Evolutionary conservation across 2,888 invertebrate genomes (phyloP).

Genomic region (Drosophila longiperda): DNA sequence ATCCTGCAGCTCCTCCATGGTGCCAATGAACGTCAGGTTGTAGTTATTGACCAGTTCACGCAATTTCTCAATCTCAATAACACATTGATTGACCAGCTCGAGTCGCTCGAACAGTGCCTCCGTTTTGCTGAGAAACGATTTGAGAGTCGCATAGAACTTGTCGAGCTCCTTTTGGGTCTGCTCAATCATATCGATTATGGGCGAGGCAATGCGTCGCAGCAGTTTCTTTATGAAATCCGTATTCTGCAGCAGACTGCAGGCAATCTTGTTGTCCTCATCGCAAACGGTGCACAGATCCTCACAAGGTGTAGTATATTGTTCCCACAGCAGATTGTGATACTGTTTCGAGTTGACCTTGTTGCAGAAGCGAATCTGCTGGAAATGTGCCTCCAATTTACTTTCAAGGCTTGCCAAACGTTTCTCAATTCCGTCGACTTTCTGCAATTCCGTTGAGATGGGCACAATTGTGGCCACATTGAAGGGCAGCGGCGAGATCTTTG

Average conservation of each 20-base stretch:
- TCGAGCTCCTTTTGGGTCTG: slow-evolving; percentile 62
- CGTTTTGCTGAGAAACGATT: slow-evolving; percentile 61
- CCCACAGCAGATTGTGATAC: slow-evolving; percentile 57
- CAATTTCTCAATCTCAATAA: slow-evolving; percentile 71
- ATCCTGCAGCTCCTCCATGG: slow-evolving; percentile 84
- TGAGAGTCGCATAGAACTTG: slow-evolving; percentile 66
- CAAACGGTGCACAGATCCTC: slow-evolving; percentile 81
- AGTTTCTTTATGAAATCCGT: slow-evolving; percentile 80
- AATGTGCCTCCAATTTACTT: slow-evolving; percentile 69
- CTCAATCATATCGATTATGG: slow-evolving; percentile 75
- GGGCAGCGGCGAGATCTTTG: slow-evolving; percentile 71
- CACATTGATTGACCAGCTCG: slow-evolving; percentile 77
- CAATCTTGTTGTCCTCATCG: slow-evolving; percentile 78
- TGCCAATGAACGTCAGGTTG: slow-evolving; percentile 68
- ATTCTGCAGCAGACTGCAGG: slow-evolving; percentile 78
- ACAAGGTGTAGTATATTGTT: slow-evolving; percentile 59
- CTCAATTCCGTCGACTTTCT: slow-evolving; percentile 65
- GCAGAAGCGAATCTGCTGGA: slow-evolving; percentile 63
- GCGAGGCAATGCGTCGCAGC: slow-evolving; percentile 73
- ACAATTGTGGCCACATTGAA: slow-evolving; percentile 67
- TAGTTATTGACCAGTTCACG: slow-evolving; percentile 59
- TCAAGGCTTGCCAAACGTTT: slow-evolving; percentile 58
- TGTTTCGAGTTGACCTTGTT: slow-evolving; percentile 52
- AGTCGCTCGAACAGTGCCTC: slow-evolving; percentile 74
- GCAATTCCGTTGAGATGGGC: slow-evolving; percentile 61